Conservation (phyloP, 2,888 invertebrate species). For the Phortica magna region DNA sequence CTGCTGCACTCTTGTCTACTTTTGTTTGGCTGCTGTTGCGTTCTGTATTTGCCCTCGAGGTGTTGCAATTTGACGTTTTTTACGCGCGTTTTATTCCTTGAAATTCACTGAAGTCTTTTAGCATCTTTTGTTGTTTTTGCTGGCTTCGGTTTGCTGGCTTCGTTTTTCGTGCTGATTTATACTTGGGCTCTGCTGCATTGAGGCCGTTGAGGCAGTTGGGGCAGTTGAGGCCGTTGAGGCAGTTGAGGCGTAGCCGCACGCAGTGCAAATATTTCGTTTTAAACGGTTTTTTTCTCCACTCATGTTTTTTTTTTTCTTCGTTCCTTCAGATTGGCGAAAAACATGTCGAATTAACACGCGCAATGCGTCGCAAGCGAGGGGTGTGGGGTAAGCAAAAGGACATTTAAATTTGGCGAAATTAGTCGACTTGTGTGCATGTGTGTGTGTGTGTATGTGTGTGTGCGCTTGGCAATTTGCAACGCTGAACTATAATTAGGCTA, state of each 20-base stretch:
- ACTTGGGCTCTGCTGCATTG: constrained; percentile 44
- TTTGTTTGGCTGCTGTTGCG: constrained; percentile 43
- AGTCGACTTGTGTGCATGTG: constrained; percentile 29
- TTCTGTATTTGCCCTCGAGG: constrained; percentile 68
- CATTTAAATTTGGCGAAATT: constrained; percentile 29
- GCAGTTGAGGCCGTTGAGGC: too few relatives aligned
- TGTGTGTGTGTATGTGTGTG: constrained; percentile 56
- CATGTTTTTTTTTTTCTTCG: constrained; percentile 16
- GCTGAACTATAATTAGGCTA: constrained; percentile 25
- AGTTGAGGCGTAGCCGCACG: constrained; percentile 53
- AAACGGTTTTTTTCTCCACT: constrained; percentile 62
- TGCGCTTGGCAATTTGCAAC: constrained; percentile 58
- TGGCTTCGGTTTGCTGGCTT: not conserved
- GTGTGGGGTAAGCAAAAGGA: constrained; percentile 43
- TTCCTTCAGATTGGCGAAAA: constrained; percentile 63
- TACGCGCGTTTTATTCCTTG: constrained; percentile 72
- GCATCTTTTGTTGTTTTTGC: constrained; percentile 13
- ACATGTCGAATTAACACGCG: constrained; percentile 75
- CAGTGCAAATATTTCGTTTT: constrained; percentile 74
- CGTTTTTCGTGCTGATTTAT: constrained; percentile 49
- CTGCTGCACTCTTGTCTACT: not conserved
- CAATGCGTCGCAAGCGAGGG: constrained; percentile 36
- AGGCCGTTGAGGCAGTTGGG: too few relatives aligned
- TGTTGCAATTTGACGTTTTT: constrained; percentile 77
- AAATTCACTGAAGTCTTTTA: constrained; percentile 49